Evolutionary conservation across 37 sponge, comb jelly and placozoan species (phyloP).

Genomic region (Beroe ovata): DNA sequence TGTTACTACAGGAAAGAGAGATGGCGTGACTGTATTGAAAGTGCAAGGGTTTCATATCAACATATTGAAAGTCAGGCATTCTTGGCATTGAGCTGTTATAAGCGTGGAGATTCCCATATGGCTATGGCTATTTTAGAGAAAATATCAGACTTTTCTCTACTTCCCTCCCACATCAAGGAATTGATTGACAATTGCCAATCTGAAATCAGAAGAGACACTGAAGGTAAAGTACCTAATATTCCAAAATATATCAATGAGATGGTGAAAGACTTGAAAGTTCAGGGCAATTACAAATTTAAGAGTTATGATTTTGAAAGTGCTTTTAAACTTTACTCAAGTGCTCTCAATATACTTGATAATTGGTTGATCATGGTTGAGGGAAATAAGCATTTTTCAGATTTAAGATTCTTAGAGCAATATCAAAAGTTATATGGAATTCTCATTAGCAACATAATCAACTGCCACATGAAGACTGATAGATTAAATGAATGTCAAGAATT

Average conservation of each 20-base stretch:
- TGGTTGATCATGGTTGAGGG: neutral
- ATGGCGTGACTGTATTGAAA: conserved; percentile 50
- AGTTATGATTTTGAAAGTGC: neutral
- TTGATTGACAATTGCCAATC: neutral
- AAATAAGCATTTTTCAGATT: neutral
- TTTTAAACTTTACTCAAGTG: neutral
- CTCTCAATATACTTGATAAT: neutral
- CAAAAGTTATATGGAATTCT: neutral
- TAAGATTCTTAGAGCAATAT: neutral
- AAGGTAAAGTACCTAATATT: neutral
- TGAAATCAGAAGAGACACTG: neutral
- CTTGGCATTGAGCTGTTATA: neutral
- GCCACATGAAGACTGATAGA: neutral
- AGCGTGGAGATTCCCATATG: neutral
- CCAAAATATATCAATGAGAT: neutral
- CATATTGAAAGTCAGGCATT: neutral
- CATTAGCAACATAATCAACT: conserved; percentile 24
- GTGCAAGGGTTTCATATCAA: neutral
- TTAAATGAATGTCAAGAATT: neutral
- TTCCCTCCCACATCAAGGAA: neutral
- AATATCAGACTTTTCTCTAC: neutral
- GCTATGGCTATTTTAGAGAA: conserved; percentile 1
- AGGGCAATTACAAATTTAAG: conserved; percentile 26
- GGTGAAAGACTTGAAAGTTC: conserved; percentile 34
- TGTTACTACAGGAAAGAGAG: conserved; percentile 3